These are phyloP conservation scores for Aythya baeri DNA, from an alignment of 2,113 vertebrate genomes.

Conservation along the genomic window DNA sequence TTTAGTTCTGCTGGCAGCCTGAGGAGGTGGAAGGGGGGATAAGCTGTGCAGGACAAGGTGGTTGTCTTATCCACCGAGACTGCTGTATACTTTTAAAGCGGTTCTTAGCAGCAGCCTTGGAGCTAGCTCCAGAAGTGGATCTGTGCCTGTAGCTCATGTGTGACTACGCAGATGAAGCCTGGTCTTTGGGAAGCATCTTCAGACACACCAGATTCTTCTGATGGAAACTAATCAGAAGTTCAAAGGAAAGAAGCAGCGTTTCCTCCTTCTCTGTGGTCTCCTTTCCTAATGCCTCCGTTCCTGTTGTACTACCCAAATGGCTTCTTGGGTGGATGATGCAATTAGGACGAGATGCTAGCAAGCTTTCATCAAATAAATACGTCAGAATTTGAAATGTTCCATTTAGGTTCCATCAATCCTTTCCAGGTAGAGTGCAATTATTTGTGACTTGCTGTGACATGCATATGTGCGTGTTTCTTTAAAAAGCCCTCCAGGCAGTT, in stretches of 20 bases:
- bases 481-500: neutral
- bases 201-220: neutral
- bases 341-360: constrained; percentile 9
- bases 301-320: neutral
- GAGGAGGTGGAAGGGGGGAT: neutral
- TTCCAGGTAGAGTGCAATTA: neutral
- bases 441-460: constrained; percentile 22
- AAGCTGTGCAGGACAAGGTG: neutral
- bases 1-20: neutral
- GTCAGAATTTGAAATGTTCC: neutral
- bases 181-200: neutral
- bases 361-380: neutral
- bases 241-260: neutral
- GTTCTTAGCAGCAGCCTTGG: neutral
- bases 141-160: neutral
- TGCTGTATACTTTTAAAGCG: neutral
- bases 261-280: neutral
- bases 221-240: constrained; percentile 7
- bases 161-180: neutral
- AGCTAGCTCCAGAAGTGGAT: neutral
- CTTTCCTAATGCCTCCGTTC: neutral
- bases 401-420: neutral
- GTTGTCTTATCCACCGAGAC: accelerated
- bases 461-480: neutral
- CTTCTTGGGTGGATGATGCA: neutral